phyloP scores from a whole-genome alignment of 2,797 vertebrate species.

The Esox masquinongy region DNA sequence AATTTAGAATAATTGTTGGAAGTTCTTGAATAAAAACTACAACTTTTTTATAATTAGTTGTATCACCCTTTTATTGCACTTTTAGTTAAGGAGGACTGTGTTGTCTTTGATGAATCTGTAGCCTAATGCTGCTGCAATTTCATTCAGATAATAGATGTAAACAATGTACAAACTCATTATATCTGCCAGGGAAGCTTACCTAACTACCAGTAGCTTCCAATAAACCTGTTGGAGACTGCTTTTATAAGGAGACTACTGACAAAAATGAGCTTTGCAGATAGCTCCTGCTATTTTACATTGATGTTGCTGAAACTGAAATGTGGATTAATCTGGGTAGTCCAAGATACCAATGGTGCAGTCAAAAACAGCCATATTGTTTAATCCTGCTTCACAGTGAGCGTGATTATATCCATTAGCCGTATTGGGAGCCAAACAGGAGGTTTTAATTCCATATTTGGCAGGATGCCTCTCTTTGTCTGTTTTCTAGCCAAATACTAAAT shows the following conservation, averaged over 20 bases:
- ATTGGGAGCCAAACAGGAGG: constrained; percentile 24
- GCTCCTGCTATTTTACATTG: not conserved
- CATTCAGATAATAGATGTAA: too few relatives aligned
- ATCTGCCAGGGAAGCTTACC: too few relatives aligned
- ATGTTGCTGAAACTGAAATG: not conserved
- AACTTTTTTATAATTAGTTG: too few relatives aligned
- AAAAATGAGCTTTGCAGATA: not conserved
- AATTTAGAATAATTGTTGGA: too few relatives aligned
- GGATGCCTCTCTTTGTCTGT: constrained; percentile 4
- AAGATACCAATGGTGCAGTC: constrained; percentile 11
- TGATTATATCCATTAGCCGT: constrained; percentile 34
- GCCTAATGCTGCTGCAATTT: too few relatives aligned
- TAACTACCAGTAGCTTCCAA: too few relatives aligned
- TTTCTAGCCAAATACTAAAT: constrained; percentile 40
- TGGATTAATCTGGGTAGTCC: not conserved
- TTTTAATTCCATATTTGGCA: constrained; percentile 57
- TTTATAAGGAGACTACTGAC: not conserved
- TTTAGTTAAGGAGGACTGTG: too few relatives aligned
- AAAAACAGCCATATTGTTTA: constrained; percentile 19
- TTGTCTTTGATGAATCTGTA: too few relatives aligned
- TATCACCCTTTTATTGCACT: too few relatives aligned
- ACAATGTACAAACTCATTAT: too few relatives aligned
- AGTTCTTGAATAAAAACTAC: too few relatives aligned
- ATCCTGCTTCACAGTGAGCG: constrained; percentile 9
- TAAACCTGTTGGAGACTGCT: too few relatives aligned